Conservation (phyloP, 1,140 invertebrate species). For the Dufourea novaeangliae region DNA sequence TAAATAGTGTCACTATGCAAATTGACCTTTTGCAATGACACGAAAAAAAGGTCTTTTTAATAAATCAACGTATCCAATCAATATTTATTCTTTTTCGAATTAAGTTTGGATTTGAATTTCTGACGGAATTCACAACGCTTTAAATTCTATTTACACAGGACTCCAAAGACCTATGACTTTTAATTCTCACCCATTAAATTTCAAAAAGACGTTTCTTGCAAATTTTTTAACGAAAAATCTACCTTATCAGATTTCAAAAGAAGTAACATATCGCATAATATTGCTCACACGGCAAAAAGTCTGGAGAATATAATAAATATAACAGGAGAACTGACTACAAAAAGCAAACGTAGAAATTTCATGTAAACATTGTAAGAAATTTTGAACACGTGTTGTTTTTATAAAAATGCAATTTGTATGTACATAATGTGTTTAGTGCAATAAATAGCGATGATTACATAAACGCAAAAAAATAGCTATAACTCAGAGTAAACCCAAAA, state of each 20-base stretch:
- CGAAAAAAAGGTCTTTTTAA: too few relatives aligned
- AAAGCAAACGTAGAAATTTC: too few relatives aligned
- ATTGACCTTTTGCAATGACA: background rate
- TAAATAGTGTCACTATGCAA: background rate
- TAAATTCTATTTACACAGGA: background rate
- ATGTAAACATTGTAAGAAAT: too few relatives aligned
- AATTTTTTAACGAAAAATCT: background rate
- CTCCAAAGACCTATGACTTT: background rate
- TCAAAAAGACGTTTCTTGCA: background rate
- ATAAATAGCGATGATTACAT: background rate
- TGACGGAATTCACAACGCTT: background rate
- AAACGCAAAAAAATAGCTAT: conserved; percentile 3
- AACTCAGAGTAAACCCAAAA: background rate
- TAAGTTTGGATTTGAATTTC: background rate
- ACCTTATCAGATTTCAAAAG: too few relatives aligned
- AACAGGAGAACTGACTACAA: background rate
- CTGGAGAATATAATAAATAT: background rate
- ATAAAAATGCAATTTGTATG: too few relatives aligned
- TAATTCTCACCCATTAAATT: background rate
- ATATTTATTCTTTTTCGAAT: background rate
- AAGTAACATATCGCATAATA: background rate
- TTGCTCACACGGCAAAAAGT: background rate
- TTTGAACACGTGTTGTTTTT: too few relatives aligned
- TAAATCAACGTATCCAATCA: background rate
- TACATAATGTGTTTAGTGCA: too few relatives aligned